Evolutionary conservation across 2,113 vertebrate species (phyloP).

Genomic region (Aphelocoma coerulescens): DNA sequence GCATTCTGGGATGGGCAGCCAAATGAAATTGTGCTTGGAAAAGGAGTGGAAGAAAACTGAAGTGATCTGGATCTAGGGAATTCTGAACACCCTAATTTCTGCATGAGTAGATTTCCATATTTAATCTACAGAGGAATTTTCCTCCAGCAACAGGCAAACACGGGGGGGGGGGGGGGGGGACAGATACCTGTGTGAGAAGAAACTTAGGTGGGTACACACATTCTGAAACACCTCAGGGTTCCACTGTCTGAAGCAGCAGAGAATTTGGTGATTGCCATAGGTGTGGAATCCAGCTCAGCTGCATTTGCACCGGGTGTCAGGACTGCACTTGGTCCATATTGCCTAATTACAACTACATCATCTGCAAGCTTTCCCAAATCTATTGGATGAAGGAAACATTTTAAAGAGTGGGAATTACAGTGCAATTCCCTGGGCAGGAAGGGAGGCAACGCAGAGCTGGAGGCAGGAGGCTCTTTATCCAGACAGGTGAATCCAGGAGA

Average conservation of each 20-base stretch:
- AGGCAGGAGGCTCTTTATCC: background rate
- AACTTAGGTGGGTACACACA: background rate
- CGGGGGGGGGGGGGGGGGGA: rapidly evolving
- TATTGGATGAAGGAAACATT: background rate
- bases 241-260: background rate
- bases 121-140: background rate
- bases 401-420: background rate
- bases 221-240: background rate
- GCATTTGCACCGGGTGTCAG: rapidly evolving
- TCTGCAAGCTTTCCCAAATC: background rate
- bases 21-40: background rate
- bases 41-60: background rate
- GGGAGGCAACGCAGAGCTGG: background rate
- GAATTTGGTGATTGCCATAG: background rate
- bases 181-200: background rate
- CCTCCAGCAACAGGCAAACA: background rate
- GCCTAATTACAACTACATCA: background rate
- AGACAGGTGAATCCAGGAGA: background rate
- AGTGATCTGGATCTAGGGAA: background rate
- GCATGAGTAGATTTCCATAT: background rate
- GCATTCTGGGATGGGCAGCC: background rate
- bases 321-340: background rate
- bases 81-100: background rate
- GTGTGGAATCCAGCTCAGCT: background rate
- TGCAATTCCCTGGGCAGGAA: background rate